Evolutionary conservation across 2,888 invertebrate species (phyloP).

Genomic region (Cordilura impudica): DNA sequence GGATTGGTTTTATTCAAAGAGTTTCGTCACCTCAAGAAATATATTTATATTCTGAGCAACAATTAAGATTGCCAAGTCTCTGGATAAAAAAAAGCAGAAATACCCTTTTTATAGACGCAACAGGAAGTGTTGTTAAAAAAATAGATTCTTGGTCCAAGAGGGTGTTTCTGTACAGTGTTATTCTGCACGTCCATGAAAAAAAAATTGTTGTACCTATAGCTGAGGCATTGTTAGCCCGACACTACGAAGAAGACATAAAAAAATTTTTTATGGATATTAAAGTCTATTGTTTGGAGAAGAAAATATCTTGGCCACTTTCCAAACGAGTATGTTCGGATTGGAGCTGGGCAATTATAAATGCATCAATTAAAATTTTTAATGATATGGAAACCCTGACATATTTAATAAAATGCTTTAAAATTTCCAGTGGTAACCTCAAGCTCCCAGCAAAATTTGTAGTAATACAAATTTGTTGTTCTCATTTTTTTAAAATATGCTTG

Average conservation of each 20-base stretch:
- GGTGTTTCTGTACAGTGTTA: too few species aligned
- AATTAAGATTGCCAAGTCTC: too few species aligned
- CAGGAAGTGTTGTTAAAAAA: too few species aligned
- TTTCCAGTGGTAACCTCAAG: not conserved
- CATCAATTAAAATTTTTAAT: not conserved
- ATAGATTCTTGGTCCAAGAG: too few species aligned
- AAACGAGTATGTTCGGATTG: conserved; percentile 8
- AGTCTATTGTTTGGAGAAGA: not conserved
- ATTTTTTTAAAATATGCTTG: not conserved
- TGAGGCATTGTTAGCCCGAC: too few species aligned
- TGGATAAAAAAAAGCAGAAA: too few species aligned
- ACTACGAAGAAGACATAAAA: conserved; percentile 2
- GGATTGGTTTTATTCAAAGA: too few species aligned
- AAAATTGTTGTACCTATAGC: too few species aligned
- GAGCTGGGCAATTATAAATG: conserved; percentile 12
- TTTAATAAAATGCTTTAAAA: not conserved
- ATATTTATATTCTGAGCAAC: too few species aligned
- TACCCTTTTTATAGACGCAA: too few species aligned
- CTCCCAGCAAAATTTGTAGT: not conserved
- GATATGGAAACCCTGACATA: not conserved
- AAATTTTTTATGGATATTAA: conserved; percentile 17
- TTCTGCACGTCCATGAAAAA: too few species aligned
- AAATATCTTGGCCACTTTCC: not conserved
- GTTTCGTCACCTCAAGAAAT: too few species aligned
- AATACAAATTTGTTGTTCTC: conserved; percentile 5